A percentile compares a stretch with the other conserved stretches of the same genome.
phyloP scores from a whole-genome alignment of 2,888 invertebrate species.

The Protonemura montana region DNA sequence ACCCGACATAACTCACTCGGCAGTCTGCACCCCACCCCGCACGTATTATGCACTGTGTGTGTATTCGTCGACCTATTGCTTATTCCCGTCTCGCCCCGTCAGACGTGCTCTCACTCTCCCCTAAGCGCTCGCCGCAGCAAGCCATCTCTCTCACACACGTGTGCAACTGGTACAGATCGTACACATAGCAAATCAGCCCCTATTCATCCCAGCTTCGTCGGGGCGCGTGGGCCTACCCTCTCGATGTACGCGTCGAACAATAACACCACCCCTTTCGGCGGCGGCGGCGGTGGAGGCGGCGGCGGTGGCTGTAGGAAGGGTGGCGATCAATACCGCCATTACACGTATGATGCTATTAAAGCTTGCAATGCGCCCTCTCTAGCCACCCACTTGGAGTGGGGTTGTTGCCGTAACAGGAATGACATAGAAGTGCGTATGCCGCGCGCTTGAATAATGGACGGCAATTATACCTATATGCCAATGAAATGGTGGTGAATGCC shows the following conservation, averaged over 20 bases:
- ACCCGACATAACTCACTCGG: not conserved
- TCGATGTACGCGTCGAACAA: not conserved
- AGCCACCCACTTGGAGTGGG: not conserved
- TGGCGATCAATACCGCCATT: not conserved
- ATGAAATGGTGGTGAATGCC: too few relatives aligned
- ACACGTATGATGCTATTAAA: conserved; percentile 12
- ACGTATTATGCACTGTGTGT: not conserved
- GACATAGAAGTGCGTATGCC: not conserved
- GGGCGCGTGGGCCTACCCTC: not conserved
- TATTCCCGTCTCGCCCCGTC: not conserved
- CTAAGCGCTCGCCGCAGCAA: not conserved
- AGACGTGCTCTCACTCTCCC: not conserved
- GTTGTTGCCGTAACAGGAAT: not conserved
- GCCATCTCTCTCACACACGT: not conserved
- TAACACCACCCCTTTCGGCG: conserved; percentile 12
- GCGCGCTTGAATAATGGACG: not conserved
- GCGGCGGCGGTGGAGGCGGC: not conserved
- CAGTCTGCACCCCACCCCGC: not conserved
- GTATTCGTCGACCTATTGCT: not conserved
- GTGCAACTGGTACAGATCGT: not conserved
- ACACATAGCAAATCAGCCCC: not conserved
- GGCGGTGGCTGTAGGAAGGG: not conserved
- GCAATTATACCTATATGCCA: too few relatives aligned
- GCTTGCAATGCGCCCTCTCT: not conserved
- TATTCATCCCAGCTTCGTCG: not conserved